Percentiles rank a stretch among this genome's conserved stretches.
These are phyloP conservation scores for Leuctra nigra DNA, from an alignment of 2,888 invertebrate species.

Conservation along the genomic window DNA sequence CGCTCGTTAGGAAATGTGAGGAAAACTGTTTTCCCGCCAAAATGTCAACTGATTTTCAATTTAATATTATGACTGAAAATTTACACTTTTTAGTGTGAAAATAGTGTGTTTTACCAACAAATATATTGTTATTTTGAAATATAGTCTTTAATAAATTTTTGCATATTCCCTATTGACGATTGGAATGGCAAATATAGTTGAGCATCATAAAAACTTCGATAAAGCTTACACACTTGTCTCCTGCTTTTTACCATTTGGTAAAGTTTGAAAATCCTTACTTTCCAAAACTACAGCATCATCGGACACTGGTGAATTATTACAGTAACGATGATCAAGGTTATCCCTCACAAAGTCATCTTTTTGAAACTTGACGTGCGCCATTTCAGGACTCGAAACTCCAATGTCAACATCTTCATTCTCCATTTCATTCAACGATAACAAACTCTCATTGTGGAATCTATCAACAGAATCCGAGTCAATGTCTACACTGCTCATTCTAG, in stretches of 20 bases:
- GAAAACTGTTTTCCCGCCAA: no score
- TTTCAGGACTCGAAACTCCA: background rate
- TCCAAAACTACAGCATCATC: background rate
- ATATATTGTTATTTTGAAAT: no score
- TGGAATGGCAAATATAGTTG: no score
- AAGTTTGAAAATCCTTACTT: background rate
- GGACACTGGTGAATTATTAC: background rate
- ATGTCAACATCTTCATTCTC: background rate
- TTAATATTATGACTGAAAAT: no score
- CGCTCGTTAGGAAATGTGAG: no score
- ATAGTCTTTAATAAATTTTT: no score
- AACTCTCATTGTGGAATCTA: background rate
- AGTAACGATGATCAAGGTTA: background rate
- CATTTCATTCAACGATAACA: background rate
- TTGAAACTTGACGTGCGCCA: background rate
- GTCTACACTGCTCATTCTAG: background rate
- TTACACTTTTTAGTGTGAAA: no score
- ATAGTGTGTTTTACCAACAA: no score
- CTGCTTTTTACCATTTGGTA: constrained; percentile 16
- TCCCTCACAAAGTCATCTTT: background rate
- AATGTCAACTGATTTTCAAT: no score
- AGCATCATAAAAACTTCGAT: no score
- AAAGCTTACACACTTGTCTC: constrained; percentile 23
- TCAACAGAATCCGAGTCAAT: background rate
- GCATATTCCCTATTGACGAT: no score